Conservation (phyloP, 2,797 vertebrate genomes). For the Podarcis siculus region DNA sequence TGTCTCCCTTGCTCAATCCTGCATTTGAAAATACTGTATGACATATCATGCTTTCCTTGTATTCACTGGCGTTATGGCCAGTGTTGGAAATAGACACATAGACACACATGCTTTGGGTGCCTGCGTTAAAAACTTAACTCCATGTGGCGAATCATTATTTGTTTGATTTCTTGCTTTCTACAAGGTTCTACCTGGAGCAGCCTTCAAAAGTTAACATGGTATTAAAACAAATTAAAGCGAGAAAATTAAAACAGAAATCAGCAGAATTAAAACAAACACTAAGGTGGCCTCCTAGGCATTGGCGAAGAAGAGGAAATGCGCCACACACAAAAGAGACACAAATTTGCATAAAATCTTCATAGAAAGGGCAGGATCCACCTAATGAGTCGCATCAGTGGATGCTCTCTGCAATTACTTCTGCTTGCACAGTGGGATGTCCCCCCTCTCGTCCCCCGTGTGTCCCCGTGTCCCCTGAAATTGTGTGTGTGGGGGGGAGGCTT, state of each 20-base stretch:
- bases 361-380: neutral
- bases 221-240: neutral
- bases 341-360: too few relatives aligned
- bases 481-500: too few relatives aligned
- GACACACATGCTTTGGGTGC: conserved; percentile 52
- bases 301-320: too few relatives aligned
- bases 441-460: too few relatives aligned
- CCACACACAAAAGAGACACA: too few relatives aligned
- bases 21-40: conserved; percentile 63
- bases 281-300: neutral
- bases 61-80: conserved; percentile 59
- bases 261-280: neutral
- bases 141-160: neutral
- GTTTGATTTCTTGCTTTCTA: too few relatives aligned
- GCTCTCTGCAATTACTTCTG: too few relatives aligned
- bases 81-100: conserved; percentile 49
- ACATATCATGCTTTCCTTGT: conserved; percentile 48
- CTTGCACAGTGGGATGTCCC: too few relatives aligned
- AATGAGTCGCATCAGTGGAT: neutral
- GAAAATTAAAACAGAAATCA: neutral
- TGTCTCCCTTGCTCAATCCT: conserved; percentile 16
- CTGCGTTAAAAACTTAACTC: neutral
- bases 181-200: too few relatives aligned
- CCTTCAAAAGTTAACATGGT: neutral
- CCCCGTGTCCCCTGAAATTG: too few relatives aligned